Percentiles rank a stretch among this genome's conserved stretches.
These are phyloP conservation scores for Esperia sulphurella DNA, from an alignment of 2,888 invertebrate genomes.

Conservation along the genomic window DNA sequence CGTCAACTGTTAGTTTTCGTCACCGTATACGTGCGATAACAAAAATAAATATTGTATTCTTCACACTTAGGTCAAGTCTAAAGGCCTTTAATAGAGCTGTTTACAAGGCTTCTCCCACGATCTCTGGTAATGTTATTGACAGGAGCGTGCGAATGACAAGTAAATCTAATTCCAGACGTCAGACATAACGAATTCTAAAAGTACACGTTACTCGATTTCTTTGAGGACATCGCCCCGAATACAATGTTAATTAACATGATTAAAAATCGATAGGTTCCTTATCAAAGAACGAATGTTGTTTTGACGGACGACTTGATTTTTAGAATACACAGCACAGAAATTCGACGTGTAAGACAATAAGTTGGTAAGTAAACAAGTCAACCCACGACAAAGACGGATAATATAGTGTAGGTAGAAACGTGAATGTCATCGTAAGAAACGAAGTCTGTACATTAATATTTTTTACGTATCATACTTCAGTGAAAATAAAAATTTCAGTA, in stretches of 20 bases:
- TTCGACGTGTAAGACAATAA: too few relatives aligned
- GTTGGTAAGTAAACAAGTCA: too few relatives aligned
- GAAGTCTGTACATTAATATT: too few relatives aligned
- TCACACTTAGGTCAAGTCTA: neutral
- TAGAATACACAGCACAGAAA: neutral
- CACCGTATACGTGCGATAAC: neutral
- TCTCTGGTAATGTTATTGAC: neutral
- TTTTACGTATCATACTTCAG: too few relatives aligned
- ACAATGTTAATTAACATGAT: conserved; percentile 22
- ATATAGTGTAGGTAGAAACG: too few relatives aligned
- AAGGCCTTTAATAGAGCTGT: neutral
- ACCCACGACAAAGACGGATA: too few relatives aligned
- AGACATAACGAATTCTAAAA: neutral
- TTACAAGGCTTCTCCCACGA: neutral
- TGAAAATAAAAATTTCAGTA: too few relatives aligned
- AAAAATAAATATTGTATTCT: neutral
- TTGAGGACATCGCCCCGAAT: conserved; percentile 22
- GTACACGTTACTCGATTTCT: conserved; percentile 24
- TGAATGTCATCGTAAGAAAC: too few relatives aligned
- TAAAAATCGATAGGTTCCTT: conserved; percentile 17
- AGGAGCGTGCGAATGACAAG: neutral
- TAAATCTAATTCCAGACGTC: neutral
- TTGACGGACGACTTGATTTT: neutral
- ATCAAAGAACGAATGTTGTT: neutral
- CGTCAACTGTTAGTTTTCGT: neutral